Conservation (phyloP, 1,140 invertebrate species). For the Chelonus insularis region DNA sequence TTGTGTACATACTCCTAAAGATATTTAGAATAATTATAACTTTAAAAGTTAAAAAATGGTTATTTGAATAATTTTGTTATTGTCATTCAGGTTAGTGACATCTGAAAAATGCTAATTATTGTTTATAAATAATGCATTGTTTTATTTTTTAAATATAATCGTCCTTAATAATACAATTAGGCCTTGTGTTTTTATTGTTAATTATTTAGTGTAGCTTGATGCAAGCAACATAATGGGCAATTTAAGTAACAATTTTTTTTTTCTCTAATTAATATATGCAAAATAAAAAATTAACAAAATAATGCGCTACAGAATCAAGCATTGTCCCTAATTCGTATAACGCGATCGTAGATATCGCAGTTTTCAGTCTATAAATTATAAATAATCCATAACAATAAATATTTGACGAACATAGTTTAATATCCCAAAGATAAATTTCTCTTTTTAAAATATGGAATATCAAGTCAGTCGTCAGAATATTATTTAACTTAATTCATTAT, state of each 20-base stretch:
- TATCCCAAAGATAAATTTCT: not conserved
- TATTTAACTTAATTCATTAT: too few species aligned
- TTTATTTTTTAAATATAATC: slow-evolving; percentile 37
- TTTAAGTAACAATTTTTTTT: slow-evolving; percentile 2
- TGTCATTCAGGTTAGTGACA: not conserved
- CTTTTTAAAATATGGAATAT: too few species aligned
- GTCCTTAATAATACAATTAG: slow-evolving; percentile 37
- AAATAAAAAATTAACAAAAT: slow-evolving; percentile 13
- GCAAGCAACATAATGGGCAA: slow-evolving; percentile 39
- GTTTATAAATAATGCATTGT: slow-evolving; percentile 49
- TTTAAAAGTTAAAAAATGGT: too few species aligned
- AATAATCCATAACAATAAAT: slow-evolving; percentile 12
- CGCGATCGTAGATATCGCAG: slow-evolving; percentile 30
- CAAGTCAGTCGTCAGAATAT: too few species aligned
- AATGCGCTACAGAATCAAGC: slow-evolving; percentile 33
- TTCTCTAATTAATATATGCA: not conserved
- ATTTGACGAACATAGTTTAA: not conserved
- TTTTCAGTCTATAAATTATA: slow-evolving; percentile 22
- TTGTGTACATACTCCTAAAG: too few species aligned
- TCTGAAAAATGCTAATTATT: not conserved
- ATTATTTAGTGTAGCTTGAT: slow-evolving; percentile 40
- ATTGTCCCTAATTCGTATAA: slow-evolving; percentile 31
- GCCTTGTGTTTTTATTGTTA: slow-evolving; percentile 34
- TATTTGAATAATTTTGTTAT: too few species aligned
- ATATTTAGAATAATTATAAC: too few species aligned